phyloP scores from a whole-genome alignment of 2,888 invertebrate genomes.

The Lasius fuliginosus region DNA sequence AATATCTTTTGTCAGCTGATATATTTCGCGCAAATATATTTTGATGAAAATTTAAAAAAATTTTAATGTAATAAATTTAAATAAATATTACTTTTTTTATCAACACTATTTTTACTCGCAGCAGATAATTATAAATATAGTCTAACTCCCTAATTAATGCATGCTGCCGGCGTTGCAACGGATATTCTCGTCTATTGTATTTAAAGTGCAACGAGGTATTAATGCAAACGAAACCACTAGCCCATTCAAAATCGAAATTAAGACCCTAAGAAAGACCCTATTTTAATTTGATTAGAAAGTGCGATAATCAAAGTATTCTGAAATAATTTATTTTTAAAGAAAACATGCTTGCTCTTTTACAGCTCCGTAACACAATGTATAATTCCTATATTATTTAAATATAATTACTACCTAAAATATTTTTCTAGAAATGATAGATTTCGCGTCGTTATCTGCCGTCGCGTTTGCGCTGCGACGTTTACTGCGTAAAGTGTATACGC shows the following conservation, averaged over 20 bases:
- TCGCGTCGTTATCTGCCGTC: neutral
- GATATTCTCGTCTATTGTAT: neutral
- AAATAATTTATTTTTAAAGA: neutral
- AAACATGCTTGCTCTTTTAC: neutral
- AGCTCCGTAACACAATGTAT: neutral
- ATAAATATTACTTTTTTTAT: neutral
- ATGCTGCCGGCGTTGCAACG: neutral
- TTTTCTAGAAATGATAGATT: neutral
- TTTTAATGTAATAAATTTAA: neutral
- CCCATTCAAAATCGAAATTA: neutral
- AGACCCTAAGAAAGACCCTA: neutral
- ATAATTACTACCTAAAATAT: neutral
- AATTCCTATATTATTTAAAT: neutral
- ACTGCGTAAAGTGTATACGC: neutral
- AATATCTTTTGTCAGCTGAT: neutral
- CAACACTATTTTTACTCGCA: neutral
- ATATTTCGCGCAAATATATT: neutral
- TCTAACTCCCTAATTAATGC: neutral
- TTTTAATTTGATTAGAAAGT: neutral
- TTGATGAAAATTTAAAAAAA: neutral
- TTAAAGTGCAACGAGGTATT: neutral
- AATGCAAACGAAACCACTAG: slow-evolving; percentile 4
- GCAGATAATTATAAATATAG: neutral
- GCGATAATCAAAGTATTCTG: neutral
- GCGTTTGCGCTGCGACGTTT: neutral